These are phyloP conservation scores for Chrysomela aeneicollis DNA, from an alignment of 2,888 invertebrate genomes.

Conservation along the genomic window DNA sequence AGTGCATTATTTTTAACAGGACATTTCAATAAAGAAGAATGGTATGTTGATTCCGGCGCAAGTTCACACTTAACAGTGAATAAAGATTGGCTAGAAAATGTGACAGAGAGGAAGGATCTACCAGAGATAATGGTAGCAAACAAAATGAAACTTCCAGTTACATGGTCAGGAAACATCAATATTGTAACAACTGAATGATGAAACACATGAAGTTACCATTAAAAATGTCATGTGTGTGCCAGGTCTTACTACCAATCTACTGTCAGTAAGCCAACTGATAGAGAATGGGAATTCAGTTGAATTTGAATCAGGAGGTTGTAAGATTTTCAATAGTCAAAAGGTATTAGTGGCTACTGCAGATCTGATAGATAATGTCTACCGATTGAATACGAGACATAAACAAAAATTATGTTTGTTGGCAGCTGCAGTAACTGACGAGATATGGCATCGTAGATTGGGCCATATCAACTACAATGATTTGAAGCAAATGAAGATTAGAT, in stretches of 20 bases:
- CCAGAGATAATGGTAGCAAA: conserved; percentile 39
- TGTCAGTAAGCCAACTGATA: background rate
- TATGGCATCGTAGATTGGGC: conserved; percentile 40
- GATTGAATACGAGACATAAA: background rate
- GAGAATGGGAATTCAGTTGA: background rate
- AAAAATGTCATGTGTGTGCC: conserved; percentile 39
- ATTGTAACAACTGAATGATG: conserved; percentile 29
- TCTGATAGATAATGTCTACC: background rate
- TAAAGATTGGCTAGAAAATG: conserved; percentile 27
- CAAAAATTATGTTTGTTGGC: background rate
- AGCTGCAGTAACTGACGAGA: conserved; percentile 17
- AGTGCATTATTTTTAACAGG: conserved; percentile 40
- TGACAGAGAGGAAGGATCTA: background rate
- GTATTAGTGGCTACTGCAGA: background rate
- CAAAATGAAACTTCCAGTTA: conserved; percentile 33
- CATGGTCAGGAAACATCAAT: conserved; percentile 37
- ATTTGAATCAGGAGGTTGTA: background rate
- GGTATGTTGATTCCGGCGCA: conserved; percentile 48
- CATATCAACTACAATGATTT: conserved; percentile 30
- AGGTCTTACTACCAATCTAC: conserved; percentile 25
- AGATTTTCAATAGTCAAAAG: background rate
- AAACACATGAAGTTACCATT: conserved; percentile 29
- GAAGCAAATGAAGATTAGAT: conserved; percentile 29
- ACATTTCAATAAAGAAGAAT: conserved; percentile 38
- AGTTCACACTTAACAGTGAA: conserved; percentile 42